phyloP scores from a whole-genome alignment of 2,888 invertebrate genomes.

The Notodonta ziczac region DNA sequence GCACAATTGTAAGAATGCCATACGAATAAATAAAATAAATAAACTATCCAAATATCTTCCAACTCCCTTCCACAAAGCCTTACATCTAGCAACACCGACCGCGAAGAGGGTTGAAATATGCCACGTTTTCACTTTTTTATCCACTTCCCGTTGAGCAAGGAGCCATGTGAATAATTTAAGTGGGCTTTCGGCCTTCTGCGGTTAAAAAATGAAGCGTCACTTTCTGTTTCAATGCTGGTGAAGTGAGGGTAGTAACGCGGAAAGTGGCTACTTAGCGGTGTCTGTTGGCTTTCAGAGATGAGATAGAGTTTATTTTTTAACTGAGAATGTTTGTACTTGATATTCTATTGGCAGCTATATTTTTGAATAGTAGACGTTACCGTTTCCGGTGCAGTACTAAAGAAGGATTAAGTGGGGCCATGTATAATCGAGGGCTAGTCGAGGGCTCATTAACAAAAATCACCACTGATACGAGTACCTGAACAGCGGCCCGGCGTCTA shows the following conservation, averaged over 20 bases:
- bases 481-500: no score
- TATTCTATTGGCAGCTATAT: neutral
- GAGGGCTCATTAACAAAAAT: no score
- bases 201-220: slow-evolving; percentile 56
- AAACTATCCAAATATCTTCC: slow-evolving; percentile 6
- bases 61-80: slow-evolving; percentile 6
- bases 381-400: no score
- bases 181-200: slow-evolving; percentile 51
- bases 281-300: slow-evolving; percentile 3
- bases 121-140: slow-evolving; percentile 63
- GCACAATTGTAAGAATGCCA: no score
- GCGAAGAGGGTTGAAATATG: slow-evolving; percentile 43
- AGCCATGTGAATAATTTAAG: slow-evolving; percentile 66
- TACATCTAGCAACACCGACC: slow-evolving; percentile 1
- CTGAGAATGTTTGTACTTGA: neutral
- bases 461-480: no score
- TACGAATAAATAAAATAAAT: no score
- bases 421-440: no score
- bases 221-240: slow-evolving; percentile 34
- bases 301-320: neutral
- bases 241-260: slow-evolving; percentile 19
- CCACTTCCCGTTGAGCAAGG: slow-evolving; percentile 48
- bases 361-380: neutral
- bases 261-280: slow-evolving; percentile 8
- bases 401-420: no score